Evolutionary conservation across 2,113 vertebrate species (phyloP), one percentile per base, ranked within the genome.

Genomic region (Lepisosteus osseus): DNA sequence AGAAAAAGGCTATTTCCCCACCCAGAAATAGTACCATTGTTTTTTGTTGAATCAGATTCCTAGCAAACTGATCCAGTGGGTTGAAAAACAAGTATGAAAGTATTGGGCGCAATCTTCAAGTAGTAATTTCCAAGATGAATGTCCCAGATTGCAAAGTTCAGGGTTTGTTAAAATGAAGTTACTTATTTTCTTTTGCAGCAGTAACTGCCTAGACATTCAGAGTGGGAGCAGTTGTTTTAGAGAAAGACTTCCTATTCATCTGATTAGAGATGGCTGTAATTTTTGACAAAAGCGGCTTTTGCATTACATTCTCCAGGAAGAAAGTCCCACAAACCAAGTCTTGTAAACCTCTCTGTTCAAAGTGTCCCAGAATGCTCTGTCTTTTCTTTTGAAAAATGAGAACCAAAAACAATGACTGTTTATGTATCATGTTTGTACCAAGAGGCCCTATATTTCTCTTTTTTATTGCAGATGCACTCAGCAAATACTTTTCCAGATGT

Each of bases 401-500:
- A 17, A 4, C 41, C 12, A 6, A 12, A 55, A 69, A 40, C 54
- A 67, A 44, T n/a, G 15, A 42, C 62, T 65, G 64, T 72, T 54
- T 67, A 71, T 55, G 54, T 57, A 40, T 70, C 15, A 54, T 43
- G 15, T 71, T 62, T 71, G 15, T 6, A 6, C 12, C 61, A 12
- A 64, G 29, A 6, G 44, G 47, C 61, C 5, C 61, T 47, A n/a
- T 70, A 43, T 61, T 61, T 70, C 2, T 13, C 15, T 43, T 62
- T 17, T 70, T 61, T 56, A 42, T 15, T 9, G 54, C 63, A 65
- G 71, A 54, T 42, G 43, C 57, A 68, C 12, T 68, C 15, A 45
- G 72, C 54, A 73, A 68, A 73, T 57, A 54, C 6, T 54, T 68
- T 73, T 54, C 29, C 56, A 73, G 72, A 73, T 73, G 72, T 68